Evolutionary conservation across 2,797 vertebrate species (phyloP), one percentile per base, ranked within the genome.

Genomic region (Apodemus agrarius): DNA sequence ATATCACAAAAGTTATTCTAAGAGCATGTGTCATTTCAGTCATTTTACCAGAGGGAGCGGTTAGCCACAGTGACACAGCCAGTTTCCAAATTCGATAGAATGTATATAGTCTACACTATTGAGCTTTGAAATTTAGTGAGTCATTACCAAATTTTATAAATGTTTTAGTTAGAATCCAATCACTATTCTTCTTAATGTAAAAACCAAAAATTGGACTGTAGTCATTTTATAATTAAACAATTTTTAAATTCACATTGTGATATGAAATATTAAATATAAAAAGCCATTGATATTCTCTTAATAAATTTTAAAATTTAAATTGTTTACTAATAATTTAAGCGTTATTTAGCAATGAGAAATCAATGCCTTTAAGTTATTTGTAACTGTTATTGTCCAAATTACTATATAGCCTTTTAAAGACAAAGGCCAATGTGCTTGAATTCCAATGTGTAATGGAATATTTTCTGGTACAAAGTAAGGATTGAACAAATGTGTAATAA

Each of bases 161-260:
- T 49, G 4, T 78, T 87, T 78, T 96, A 74, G 76, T 78, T 89
- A 82, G 31, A 96, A 95, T 97, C 3, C 82, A 79, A 79, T 89
- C 75, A 97, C 13, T 46, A 82, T 46, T 59, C n/a, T n/a, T 91
- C 94, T 92, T 74, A 37, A 95, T 80, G 14, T 59, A 57, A 95
- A 95, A 93, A 72, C 78, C 9, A 19, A 74, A 85, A 97, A 87
- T 96, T 67, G 21, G 76, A 85, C 37, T 91, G 11, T 57, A 92
- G 21, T 6, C 40, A 74, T 94, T 96, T 91, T 31, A n/a, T 74
- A 24, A 24, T 75, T 75, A 24, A 40, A 40, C 4, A 75, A 12
- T 75, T 37, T 69, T 75, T 40, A 43, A 17, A 90, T 95, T 83
- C 24, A 91, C n/a, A 89, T 43, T 83, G 72, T 94, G 52, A 88